These are phyloP conservation scores for Diarsia mendica DNA, from an alignment of 2,888 invertebrate species.

Conservation along the genomic window DNA sequence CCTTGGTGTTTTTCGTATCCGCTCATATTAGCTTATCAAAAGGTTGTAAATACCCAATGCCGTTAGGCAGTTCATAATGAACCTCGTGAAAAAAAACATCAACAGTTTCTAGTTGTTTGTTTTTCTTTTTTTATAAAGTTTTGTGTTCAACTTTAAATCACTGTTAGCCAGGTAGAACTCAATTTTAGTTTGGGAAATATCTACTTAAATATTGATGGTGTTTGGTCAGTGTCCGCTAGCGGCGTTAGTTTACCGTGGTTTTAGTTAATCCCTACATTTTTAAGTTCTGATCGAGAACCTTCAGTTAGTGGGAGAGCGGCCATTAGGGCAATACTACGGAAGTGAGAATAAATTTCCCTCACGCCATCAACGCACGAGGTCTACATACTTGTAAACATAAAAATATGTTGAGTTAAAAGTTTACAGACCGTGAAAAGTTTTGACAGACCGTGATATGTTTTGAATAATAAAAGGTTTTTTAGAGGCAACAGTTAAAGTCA, in stretches of 20 bases:
- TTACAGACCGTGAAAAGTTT: constrained; percentile 7
- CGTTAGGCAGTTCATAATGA: constrained; percentile 16
- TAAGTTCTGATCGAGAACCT: constrained; percentile 42
- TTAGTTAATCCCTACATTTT: constrained; percentile 44
- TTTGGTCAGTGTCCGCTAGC: constrained; percentile 28
- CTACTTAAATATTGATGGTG: constrained; percentile 44
- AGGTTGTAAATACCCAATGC: constrained; percentile 31
- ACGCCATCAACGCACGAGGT: constrained; percentile 55
- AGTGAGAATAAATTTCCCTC: constrained; percentile 62
- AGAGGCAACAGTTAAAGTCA: not conserved
- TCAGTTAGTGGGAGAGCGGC: constrained; percentile 56
- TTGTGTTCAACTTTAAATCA: constrained; percentile 10
- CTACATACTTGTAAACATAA: constrained; percentile 36
- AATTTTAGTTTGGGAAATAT: not conserved
- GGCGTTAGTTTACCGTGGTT: constrained; percentile 37
- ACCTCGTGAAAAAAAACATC: constrained; percentile 15
- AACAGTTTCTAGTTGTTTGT: constrained; percentile 18
- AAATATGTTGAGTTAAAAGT: constrained; percentile 29
- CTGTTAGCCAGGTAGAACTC: not conserved
- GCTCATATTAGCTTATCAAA: constrained; percentile 62
- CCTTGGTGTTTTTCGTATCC: constrained; percentile 74
- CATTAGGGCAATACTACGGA: constrained; percentile 64
- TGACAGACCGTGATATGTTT: not conserved
- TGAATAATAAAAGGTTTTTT: not conserved
- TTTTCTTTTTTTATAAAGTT: constrained; percentile 16